These are phyloP conservation scores for Crocallis elinguaria DNA, from an alignment of 2,888 invertebrate genomes.

Conservation along the genomic window DNA sequence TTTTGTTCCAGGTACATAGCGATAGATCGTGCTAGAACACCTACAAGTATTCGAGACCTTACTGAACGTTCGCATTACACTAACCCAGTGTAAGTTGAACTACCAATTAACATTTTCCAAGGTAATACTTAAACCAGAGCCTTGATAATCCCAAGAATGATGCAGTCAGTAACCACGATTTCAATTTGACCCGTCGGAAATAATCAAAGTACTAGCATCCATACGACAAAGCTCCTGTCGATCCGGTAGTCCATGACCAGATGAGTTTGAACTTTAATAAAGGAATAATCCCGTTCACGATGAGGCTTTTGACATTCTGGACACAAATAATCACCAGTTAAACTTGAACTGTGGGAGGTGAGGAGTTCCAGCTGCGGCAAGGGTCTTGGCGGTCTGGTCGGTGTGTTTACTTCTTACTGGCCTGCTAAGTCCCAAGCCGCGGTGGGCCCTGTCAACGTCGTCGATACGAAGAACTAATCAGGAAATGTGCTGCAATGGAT, in stretches of 20 bases:
- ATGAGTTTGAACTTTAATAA: neutral
- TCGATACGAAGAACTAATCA: conserved; percentile 21
- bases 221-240: neutral
- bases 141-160: too few relatives aligned
- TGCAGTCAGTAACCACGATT: too few relatives aligned
- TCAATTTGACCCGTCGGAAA: too few relatives aligned
- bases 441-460: conserved; percentile 52
- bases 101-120: too few relatives aligned
- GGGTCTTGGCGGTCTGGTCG: conserved; percentile 91
- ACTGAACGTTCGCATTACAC: too few relatives aligned
- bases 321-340: neutral
- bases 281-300: neutral
- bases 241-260: neutral
- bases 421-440: conserved; percentile 94
- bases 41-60: too few relatives aligned
- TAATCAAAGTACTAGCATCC: too few relatives aligned
- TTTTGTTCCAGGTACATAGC: too few relatives aligned
- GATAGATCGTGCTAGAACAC: too few relatives aligned
- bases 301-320: neutral
- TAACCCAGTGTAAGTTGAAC: too few relatives aligned
- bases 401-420: conserved; percentile 88
- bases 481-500: conserved; percentile 14
- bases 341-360: neutral
- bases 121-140: too few relatives aligned
- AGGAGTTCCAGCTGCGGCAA: conserved; percentile 65